Percentiles rank a stretch among this genome's conserved stretches.
phyloP scores from a whole-genome alignment of 2,888 invertebrate species.

The Apotomis capreana region DNA sequence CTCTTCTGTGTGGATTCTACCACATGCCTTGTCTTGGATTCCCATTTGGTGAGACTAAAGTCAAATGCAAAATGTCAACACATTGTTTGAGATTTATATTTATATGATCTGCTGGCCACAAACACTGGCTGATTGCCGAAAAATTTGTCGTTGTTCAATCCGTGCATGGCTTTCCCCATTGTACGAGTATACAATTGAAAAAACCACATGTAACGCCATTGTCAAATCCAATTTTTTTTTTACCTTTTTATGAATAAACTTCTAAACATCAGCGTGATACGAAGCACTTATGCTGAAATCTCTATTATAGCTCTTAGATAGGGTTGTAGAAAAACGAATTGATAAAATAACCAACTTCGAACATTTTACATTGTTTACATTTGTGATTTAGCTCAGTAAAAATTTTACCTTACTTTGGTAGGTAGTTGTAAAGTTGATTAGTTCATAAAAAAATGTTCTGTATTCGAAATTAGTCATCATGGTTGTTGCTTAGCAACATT shows the following conservation, averaged over 20 bases:
- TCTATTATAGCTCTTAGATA: not conserved
- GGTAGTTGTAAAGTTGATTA: not conserved
- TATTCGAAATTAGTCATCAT: slow-evolving; percentile 17
- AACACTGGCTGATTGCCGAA: not conserved
- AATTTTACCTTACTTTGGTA: not conserved
- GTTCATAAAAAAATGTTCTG: not conserved
- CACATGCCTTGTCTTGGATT: too few species aligned
- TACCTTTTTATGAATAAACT: slow-evolving; percentile 28
- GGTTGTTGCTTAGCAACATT: slow-evolving; percentile 29
- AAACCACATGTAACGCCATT: slow-evolving; percentile 6
- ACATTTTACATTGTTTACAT: slow-evolving; percentile 5
- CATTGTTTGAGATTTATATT: too few species aligned
- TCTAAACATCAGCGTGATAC: not conserved
- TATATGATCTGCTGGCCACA: too few species aligned
- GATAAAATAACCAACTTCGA: not conserved
- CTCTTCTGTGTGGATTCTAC: too few species aligned
- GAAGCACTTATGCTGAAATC: not conserved
- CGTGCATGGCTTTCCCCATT: not conserved
- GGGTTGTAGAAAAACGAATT: not conserved
- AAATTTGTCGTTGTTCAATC: too few species aligned
- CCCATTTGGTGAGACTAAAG: not conserved
- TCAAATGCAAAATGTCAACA: not conserved
- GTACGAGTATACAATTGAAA: not conserved
- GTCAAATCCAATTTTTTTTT: slow-evolving; percentile 22
- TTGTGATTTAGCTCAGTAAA: not conserved